Conservation (phyloP, 2,797 vertebrate species). For the Erpetoichthys calabaricus region DNA sequence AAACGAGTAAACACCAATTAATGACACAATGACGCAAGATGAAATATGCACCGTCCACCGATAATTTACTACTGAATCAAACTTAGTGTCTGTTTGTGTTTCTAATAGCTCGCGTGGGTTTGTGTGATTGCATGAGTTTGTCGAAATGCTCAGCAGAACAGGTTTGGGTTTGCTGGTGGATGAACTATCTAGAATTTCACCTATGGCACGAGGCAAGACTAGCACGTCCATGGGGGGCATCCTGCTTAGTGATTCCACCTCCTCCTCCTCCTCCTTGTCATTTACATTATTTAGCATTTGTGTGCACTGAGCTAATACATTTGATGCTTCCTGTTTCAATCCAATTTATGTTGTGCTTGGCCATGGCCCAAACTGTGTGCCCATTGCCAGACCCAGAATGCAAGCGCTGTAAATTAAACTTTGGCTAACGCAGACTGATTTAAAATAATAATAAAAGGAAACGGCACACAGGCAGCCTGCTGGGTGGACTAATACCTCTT, state of each 20-base stretch:
- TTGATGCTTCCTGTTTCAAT: slow-evolving; percentile 27
- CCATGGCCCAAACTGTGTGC: slow-evolving; percentile 27
- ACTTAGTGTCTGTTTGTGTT: no score
- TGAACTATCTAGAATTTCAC: no score
- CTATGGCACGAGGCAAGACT: no score
- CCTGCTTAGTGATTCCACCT: slow-evolving; percentile 18
- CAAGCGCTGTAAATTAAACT: slow-evolving; percentile 21
- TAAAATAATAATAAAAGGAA: slow-evolving; percentile 4
- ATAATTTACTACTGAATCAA: no score
- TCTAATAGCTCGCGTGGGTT: no score
- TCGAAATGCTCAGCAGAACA: no score
- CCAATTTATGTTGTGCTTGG: slow-evolving; percentile 27
- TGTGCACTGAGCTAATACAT: slow-evolving; percentile 31
- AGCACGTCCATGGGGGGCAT: slow-evolving; percentile 26
- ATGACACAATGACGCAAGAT: no score
- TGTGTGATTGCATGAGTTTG: no score
- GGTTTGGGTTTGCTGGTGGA: no score
- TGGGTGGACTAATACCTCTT: slow-evolving; percentile 22
- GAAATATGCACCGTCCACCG: no score
- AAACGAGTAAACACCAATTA: no score
- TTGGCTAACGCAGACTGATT: not conserved
- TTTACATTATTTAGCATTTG: slow-evolving; percentile 25
- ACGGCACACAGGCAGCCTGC: not conserved
- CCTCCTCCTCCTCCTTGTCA: slow-evolving; percentile 9
- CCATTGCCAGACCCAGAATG: slow-evolving; percentile 3